A percentile compares a stretch with the other conserved stretches of the same genome.
These are phyloP conservation scores for Engystomops pustulosus DNA, from an alignment of 2,113 vertebrate genomes.

Conservation along the genomic window DNA sequence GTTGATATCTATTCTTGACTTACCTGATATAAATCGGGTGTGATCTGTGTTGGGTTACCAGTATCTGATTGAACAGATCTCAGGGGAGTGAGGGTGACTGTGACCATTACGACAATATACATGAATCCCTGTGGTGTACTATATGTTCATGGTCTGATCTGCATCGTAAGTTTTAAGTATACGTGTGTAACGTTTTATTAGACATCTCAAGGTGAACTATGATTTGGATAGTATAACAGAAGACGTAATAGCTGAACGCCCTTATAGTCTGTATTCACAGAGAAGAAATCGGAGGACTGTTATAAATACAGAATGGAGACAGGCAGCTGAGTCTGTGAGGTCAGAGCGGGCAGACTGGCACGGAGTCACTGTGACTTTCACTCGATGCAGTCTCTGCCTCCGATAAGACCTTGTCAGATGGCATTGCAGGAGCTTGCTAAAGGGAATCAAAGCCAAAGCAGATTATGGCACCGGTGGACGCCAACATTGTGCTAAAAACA, in stretches of 20 bases:
- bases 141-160: too few relatives aligned
- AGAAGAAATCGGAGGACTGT: background rate
- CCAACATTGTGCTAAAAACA: too few relatives aligned
- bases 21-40: too few relatives aligned
- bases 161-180: too few relatives aligned
- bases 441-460: background rate
- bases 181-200: too few relatives aligned
- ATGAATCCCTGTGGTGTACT: too few relatives aligned
- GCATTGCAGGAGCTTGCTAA: background rate
- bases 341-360: background rate
- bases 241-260: background rate
- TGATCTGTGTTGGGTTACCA: too few relatives aligned
- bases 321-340: slow-evolving; percentile 6
- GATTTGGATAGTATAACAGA: too few relatives aligned
- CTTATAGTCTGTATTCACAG: background rate
- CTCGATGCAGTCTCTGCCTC: background rate
- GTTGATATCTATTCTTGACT: too few relatives aligned
- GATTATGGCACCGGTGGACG: background rate
- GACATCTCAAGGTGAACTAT: background rate
- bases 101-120: too few relatives aligned
- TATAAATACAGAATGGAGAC: slow-evolving; percentile 3
- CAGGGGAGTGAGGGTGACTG: too few relatives aligned
- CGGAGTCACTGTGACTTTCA: background rate
- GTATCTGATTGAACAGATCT: too few relatives aligned
- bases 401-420: background rate